phyloP scores from a whole-genome alignment of 2,113 vertebrate species.

The Corythornis madagascariensis region DNA sequence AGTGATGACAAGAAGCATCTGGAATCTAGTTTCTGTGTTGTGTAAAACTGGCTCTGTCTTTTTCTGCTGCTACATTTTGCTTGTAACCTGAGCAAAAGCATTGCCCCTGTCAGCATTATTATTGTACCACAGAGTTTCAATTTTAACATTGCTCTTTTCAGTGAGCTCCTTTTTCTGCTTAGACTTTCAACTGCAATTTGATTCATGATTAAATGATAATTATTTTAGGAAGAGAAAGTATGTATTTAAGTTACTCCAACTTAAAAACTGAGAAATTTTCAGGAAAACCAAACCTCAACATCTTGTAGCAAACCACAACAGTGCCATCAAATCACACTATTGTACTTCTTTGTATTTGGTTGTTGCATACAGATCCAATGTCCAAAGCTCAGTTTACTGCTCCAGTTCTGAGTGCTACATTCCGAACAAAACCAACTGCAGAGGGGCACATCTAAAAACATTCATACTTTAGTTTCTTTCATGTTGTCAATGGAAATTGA shows the following conservation, averaged over 20 bases:
- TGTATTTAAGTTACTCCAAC: neutral
- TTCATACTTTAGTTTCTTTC: neutral
- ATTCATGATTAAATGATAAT: neutral
- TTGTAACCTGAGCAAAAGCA: neutral
- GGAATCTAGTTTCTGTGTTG: neutral
- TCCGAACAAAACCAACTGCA: neutral
- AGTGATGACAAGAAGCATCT: neutral
- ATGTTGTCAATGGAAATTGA: neutral
- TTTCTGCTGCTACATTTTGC: neutral
- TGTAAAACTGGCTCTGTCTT: neutral
- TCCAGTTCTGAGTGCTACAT: neutral
- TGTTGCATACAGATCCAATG: rapidly evolving
- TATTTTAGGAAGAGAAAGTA: neutral
- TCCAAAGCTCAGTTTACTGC: neutral
- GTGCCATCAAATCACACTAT: neutral
- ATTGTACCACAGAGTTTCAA: neutral
- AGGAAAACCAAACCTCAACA: neutral
- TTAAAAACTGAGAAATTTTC: neutral
- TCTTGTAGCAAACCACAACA: neutral
- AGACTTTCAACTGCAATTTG: neutral
- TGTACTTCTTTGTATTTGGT: neutral
- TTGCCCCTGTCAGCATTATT: neutral
- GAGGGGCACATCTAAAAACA: neutral
- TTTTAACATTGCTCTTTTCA: neutral
- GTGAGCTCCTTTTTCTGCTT: neutral